Evolutionary conservation across 2,797 vertebrate species (phyloP), one percentile per base, ranked within the genome.

Genomic region (Prunella strophiata): DNA sequence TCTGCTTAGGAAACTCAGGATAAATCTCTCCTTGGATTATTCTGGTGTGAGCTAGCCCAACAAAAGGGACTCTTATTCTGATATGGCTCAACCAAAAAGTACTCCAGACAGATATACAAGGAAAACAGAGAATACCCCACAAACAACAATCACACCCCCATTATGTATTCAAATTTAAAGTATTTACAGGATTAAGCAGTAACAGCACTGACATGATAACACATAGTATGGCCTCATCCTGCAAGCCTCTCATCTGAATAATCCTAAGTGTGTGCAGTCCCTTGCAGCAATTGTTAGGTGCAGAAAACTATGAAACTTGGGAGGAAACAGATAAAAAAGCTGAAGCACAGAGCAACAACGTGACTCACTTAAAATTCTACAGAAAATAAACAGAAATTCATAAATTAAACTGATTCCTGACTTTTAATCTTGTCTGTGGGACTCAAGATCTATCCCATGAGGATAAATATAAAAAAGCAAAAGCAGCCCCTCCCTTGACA

Each of bases 401-500:
- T 54, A 84, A 91, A 92, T 80, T 88, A 91, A 66, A 91, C 58
- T 36, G 21, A 42, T 88, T 80, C 58, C 58, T 87, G 76, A 91
- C 76, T 92, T 81, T 61, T 78, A 68, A 75, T 89, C 91, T 51
- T 52, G 23, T 83, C 89, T 89, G 47, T 66, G 66, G 85, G 89
- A 88, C 73, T 84, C 65, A 55, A 30, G 51, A 75, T 88, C 20
- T 75, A 62, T 83, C 73, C 66, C 55, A 36, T 3, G 14, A 88
- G 76, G 88, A 80, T 50, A 94, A 70, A 55, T 11, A 42, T 7
- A 65, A 38, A 54, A 63, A 72, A 75, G 75, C 62, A 83, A 94
- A 88, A 91, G 68, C 62, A 93, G 70, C 51, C 48, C 54, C 57
- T 92, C 43, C 80, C 88, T 89, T 92, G 95, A 96, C 93, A 97